Evolutionary conservation across 2,888 invertebrate species (phyloP), one percentile per base, ranked within the genome.

Genomic region (Campoplex nolae): DNA sequence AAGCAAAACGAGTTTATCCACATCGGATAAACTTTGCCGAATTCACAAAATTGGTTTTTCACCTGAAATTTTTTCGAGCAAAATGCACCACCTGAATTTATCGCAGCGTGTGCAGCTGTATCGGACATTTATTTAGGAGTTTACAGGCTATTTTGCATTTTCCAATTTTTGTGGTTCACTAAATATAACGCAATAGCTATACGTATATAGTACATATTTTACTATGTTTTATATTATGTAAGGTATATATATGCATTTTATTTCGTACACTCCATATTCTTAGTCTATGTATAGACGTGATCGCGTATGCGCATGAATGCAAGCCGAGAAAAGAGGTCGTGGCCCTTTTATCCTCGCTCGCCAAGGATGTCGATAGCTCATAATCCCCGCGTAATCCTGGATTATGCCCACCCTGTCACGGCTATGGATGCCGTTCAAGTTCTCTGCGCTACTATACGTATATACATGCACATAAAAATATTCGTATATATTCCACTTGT

Each of bases 311-410:
- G 45, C 62, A 74, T 76, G 48, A 70, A 84, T 65, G 83, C 76
- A 78, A 68, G 74, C 62, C 35, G 77, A 78, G 81, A 62, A 87
- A 84, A 78, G 74, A 74, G 84, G 81, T 84, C 86, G 81, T 84
- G 84, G 74, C 86, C 80, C 74, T 87, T 86, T 86, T 84, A 86
- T 86, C 80, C 84, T 54, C 23, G 71, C 80, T 73, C 48, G 80
- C 71, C 77, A 87, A 84, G 84, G 86, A 87, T 81, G 84, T 87
- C 86, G 86, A 87, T 87, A 87, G 84, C 77, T 81, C 86, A 87
- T 87, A 87, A 87, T 80, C 84, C 81, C 23, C 76, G 77, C 77
- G 84, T 87, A 87, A 87, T 87, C 86, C 86, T 81, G 86, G 86
- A 87, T 87, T 84, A 87, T 77, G 68, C 68, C 81, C 70, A 54